A percentile compares a stretch with the other conserved stretches of the same genome.
phyloP scores from a whole-genome alignment of 2,797 vertebrate species.

The Urophycis tenuis region DNA sequence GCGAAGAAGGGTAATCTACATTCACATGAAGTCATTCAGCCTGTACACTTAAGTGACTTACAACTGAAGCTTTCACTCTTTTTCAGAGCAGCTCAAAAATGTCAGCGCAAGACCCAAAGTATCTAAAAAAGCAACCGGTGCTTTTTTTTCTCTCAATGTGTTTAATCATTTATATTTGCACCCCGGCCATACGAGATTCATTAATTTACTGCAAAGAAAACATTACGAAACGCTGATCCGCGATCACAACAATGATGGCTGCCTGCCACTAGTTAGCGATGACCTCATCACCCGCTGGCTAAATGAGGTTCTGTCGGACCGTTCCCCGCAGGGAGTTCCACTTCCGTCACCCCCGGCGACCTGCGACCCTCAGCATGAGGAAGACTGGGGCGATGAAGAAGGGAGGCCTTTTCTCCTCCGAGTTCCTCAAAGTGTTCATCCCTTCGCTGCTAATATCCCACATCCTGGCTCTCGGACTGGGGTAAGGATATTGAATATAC shows the following conservation, averaged over 20 bases:
- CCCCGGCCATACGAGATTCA: not conserved
- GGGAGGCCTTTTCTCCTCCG: constrained; percentile 95
- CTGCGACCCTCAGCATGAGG: constrained; percentile 93
- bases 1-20: too few species aligned
- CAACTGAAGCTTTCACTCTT: too few species aligned
- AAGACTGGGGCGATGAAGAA: constrained; percentile 98
- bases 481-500: constrained; percentile 72
- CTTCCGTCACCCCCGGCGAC: constrained; percentile 92
- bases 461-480: constrained; percentile 91
- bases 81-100: not conserved
- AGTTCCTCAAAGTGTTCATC: constrained; percentile 98
- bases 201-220: not conserved
- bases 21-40: too few species aligned
- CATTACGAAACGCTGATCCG: not conserved
- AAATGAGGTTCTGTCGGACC: not conserved
- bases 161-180: not conserved
- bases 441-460: constrained; percentile 96
- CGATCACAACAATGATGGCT: not conserved
- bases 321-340: constrained; percentile 84
- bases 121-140: too few species aligned
- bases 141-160: not conserved
- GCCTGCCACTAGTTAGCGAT: not conserved
- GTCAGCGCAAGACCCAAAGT: not conserved
- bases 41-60: too few species aligned
- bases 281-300: not conserved